phyloP scores from a whole-genome alignment of 1,140 invertebrate genomes.

The Oncopodura yosiiana region DNA sequence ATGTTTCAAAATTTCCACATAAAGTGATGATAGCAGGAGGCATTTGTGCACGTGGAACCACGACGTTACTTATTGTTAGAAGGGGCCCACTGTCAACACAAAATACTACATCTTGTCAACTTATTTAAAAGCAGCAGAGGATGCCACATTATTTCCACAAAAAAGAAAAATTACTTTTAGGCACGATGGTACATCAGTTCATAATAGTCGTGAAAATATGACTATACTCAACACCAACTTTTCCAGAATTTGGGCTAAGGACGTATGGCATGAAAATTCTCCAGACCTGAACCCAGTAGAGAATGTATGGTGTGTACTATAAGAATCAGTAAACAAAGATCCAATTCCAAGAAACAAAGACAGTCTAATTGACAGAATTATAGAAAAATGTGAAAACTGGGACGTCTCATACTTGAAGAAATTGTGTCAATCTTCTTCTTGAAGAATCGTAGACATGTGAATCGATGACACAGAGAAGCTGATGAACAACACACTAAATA shows the following conservation, averaged over 20 bases:
- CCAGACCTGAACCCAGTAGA: constrained; percentile 1
- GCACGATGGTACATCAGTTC: background rate
- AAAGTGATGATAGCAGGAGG: constrained; percentile 11
- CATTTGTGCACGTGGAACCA: background rate
- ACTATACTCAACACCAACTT: background rate
- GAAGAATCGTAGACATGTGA: background rate
- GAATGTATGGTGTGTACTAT: background rate
- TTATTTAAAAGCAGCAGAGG: background rate
- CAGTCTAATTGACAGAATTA: background rate
- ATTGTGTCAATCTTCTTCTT: background rate
- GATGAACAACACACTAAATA: background rate
- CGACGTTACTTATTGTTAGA: background rate
- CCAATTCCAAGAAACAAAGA: background rate
- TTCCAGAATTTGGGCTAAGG: background rate
- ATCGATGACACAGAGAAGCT: too few species aligned
- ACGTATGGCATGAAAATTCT: background rate
- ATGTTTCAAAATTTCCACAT: background rate
- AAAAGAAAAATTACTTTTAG: constrained; percentile 2
- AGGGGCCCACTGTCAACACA: background rate
- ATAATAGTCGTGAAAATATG: background rate
- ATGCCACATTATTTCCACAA: background rate
- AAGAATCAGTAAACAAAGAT: background rate
- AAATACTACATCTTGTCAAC: constrained; percentile 1
- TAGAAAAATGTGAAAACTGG: background rate
- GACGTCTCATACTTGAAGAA: background rate